Evolutionary conservation across 2,797 vertebrate genomes (phyloP), one percentile per base, ranked within the genome.

Genomic region (Erithacus rubecula): DNA sequence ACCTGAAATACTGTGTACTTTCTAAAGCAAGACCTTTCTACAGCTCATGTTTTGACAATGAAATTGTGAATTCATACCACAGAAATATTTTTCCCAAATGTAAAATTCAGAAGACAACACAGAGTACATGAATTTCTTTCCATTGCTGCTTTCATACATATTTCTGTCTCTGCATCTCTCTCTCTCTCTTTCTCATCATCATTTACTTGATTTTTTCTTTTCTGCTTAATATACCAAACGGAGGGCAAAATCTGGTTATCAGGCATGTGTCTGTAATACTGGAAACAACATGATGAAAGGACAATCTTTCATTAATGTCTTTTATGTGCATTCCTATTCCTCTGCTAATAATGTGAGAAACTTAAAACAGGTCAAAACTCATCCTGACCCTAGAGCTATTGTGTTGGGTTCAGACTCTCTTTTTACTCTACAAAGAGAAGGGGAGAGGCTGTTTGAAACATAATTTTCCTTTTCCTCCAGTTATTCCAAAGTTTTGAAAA

Each of bases 271-370:
- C 82, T 83, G 36, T 82, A 88, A 58, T 19, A 91, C 34, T 69
- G 32, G 30, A 90, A 92, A 91, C 26, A 93, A 79, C 17, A 67
- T 27, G 88, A 94, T 69, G 34, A 92, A 93, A 88, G 26, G 15
- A 65, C 52, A 88, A 6, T 6, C 47, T 86, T 90, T 76, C 49
- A 64, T 74, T 90, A 91, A 82, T 58, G 23, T 59, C 29, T 80
- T 91, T 90, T 75, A 71, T 67, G n/a, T 70, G 58, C 55, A 43
- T 83, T 76, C 16, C 43, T 72, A 70, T 53, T 70, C 29, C 52
- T 90, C 52, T 82, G 63, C 70, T 84, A 94, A 90, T 83, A 91
- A 76, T n/a, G 21, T 90, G 80, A 78, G 85, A 88, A 95, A 91
- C 34, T 92, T 70, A 59, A 63, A 47, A 53, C n/a, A 87, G 85